Evolutionary conservation across 2,113 vertebrate species (phyloP).

Genomic region (Zeus faber): DNA sequence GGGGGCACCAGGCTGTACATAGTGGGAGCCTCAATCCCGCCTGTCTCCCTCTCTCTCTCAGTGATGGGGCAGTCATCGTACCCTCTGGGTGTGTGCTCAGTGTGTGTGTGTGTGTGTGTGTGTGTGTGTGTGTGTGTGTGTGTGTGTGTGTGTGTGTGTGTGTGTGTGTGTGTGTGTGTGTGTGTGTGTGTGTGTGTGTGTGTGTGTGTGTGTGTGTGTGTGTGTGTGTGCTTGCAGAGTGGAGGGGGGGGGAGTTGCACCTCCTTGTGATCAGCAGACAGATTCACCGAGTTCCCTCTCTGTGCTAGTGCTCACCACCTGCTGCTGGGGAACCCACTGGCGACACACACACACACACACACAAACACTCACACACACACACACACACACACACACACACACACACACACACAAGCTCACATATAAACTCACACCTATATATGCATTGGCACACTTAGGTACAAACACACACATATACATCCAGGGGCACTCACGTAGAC

Average conservation of each 20-base stretch:
- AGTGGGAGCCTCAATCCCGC: slow-evolving; percentile 28
- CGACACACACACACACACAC: slow-evolving; percentile 20
- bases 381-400: slow-evolving; percentile 5
- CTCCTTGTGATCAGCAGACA: slow-evolving; percentile 40
- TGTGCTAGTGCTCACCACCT: slow-evolving; percentile 33
- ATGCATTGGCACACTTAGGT: too few species aligned
- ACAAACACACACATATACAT: background rate
- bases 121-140: too few species aligned
- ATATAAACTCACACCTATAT: slow-evolving; percentile 10
- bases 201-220: too few species aligned
- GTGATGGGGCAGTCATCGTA: background rate
- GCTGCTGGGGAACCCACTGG: slow-evolving; percentile 56
- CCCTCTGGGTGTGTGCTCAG: slow-evolving; percentile 10
- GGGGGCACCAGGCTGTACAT: slow-evolving; percentile 4
- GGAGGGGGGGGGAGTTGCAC: slow-evolving; percentile 1
- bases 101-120: too few species aligned
- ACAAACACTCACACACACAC: background rate
- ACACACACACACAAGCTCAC: slow-evolving; percentile 19
- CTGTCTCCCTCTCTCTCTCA: slow-evolving; percentile 18
- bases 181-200: too few species aligned
- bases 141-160: too few species aligned
- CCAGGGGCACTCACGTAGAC: background rate
- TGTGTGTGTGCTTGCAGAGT: too few species aligned
- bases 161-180: too few species aligned
- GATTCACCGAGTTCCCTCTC: slow-evolving; percentile 28